Conservation (phyloP, 1,140 invertebrate genomes). For the Drosophila melanogaster region DNA sequence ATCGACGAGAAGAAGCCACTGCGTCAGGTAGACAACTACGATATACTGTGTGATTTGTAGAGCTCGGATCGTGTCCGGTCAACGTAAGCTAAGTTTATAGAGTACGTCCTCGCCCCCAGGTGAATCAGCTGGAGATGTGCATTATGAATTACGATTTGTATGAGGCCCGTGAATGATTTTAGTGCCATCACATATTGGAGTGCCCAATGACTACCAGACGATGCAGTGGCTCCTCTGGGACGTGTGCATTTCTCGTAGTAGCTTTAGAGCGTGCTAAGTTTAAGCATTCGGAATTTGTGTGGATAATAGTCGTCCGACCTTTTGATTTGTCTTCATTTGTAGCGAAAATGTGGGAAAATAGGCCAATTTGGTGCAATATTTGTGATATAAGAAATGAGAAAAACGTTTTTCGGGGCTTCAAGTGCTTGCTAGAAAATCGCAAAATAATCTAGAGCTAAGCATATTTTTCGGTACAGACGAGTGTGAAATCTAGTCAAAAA, state of each 20-base stretch:
- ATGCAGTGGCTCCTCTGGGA: conserved; percentile 30
- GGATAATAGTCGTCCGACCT: conserved; percentile 7
- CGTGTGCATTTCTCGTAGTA: conserved; percentile 25
- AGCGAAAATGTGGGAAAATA: conserved; percentile 73
- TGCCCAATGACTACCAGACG: conserved; percentile 1
- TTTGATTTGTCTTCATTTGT: conserved; percentile 45
- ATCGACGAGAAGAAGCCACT: conserved; percentile 73
- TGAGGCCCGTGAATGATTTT: conserved; percentile 60
- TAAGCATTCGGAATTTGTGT: conserved; percentile 10
- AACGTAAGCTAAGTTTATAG: conserved; percentile 40
- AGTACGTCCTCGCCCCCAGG: conserved; percentile 50
- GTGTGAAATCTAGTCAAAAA: conserved; percentile 79
- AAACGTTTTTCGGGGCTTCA: conserved; percentile 26
- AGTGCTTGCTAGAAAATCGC: conserved; percentile 10
- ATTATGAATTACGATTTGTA: conserved; percentile 53
- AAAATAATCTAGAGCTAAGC: conserved; percentile 45
- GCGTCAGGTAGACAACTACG: conserved; percentile 82
- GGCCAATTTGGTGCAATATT: conserved; percentile 84
- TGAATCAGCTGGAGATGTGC: conserved; percentile 47
- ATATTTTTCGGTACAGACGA: conserved; percentile 49
- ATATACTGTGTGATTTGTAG: conserved; percentile 81
- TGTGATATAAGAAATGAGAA: conserved; percentile 74
- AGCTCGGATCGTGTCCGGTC: conserved; percentile 9
- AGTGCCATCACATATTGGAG: conserved; percentile 56
- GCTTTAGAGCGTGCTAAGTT: conserved; percentile 33